Percentiles rank a stretch among this genome's conserved stretches.
Evolutionary conservation across 2,888 invertebrate genomes (phyloP).

Genomic region (Pyrrhia umbra): DNA sequence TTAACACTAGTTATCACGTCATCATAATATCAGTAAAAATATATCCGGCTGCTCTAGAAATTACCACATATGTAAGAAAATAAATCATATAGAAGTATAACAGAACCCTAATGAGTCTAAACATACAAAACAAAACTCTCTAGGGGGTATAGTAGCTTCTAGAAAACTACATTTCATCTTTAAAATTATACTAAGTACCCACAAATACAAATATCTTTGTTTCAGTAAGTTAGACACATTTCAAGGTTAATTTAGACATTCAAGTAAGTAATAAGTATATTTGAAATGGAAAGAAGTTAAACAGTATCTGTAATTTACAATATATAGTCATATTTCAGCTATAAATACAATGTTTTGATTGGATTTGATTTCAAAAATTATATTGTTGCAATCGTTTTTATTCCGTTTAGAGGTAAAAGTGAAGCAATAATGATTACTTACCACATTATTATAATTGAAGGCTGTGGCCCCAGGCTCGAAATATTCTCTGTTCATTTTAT

Average conservation of each 20-base stretch:
- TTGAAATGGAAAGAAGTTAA: neutral
- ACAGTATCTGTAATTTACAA: neutral
- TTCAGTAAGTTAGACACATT: slow-evolving; percentile 32
- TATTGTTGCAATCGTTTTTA: slow-evolving; percentile 7
- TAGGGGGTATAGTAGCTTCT: slow-evolving; percentile 35
- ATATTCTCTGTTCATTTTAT: slow-evolving; percentile 85
- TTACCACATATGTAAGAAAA: neutral
- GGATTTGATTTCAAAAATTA: neutral
- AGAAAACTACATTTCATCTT: neutral
- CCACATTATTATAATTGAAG: slow-evolving; percentile 89
- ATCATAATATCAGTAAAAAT: too few relatives aligned
- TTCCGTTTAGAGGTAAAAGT: slow-evolving; percentile 58
- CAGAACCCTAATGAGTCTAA: neutral
- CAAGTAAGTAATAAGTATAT: neutral
- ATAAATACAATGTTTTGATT: neutral
- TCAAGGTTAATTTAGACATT: slow-evolving; percentile 53
- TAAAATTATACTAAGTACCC: neutral
- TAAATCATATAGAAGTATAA: neutral
- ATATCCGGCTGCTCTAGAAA: too few relatives aligned
- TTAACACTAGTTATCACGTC: too few relatives aligned
- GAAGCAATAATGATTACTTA: slow-evolving; percentile 73
- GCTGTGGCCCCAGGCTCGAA: slow-evolving; percentile 82
- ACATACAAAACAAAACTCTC: neutral
- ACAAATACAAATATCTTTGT: slow-evolving; percentile 54
- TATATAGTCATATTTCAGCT: neutral